Evolutionary conservation across 64 coral and sea anemone species (phyloP).

Genomic region (Acropora yongei): DNA sequence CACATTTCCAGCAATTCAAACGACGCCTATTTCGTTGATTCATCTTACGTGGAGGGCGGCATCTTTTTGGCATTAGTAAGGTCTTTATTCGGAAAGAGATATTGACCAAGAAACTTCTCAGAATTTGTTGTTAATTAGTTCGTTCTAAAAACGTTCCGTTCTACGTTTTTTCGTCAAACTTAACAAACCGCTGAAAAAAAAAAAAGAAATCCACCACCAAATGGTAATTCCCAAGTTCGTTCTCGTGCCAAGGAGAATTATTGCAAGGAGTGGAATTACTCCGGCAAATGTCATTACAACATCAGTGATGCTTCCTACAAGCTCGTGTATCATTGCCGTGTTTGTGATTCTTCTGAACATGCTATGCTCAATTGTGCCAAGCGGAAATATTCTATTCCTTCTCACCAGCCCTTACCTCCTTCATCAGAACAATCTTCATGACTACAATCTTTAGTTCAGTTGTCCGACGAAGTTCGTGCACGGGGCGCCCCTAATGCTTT

Average conservation of each 20-base stretch:
- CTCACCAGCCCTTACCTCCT: background rate
- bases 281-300: constrained; percentile 2
- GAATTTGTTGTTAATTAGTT: too few relatives aligned
- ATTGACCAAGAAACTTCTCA: too few relatives aligned
- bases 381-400: constrained; percentile 3
- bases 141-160: too few relatives aligned
- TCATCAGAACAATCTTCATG: background rate
- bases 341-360: constrained; percentile 28
- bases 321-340: background rate
- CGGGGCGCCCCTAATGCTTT: constrained; percentile 5
- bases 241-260: background rate
- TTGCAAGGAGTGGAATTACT: constrained; percentile 32
- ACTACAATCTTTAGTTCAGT: background rate
- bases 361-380: constrained; percentile 44
- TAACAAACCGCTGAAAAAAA: too few relatives aligned
- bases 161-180: too few relatives aligned
- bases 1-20: too few relatives aligned
- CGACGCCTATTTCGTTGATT: too few relatives aligned
- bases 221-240: background rate
- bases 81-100: too few relatives aligned
- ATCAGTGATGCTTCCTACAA: background rate
- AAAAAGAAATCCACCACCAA: background rate
- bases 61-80: too few relatives aligned
- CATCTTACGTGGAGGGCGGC: too few relatives aligned
- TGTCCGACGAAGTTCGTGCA: background rate